Evolutionary conservation across 2,888 invertebrate genomes (phyloP), one percentile per base, ranked within the genome.

Genomic region (Cenopis cana): DNA sequence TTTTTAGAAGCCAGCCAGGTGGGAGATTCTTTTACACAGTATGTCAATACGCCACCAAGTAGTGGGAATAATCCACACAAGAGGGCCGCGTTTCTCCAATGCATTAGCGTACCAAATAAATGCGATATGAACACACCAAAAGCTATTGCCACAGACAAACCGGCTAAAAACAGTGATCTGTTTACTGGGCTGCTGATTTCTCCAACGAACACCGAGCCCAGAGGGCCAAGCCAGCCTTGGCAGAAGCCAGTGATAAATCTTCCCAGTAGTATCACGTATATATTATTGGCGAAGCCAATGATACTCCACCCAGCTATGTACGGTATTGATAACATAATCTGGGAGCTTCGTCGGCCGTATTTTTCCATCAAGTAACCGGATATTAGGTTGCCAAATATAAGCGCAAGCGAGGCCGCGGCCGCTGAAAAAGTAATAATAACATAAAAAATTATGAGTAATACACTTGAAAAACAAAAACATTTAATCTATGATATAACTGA

Each of bases 21-120:
- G 0, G 96, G 96, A 29, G 96, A 95, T 86, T 97, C 96, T 0
- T 95, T 95, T n/a, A 95, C 90, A 24, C 94, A 93, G 29, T 93
- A 88, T 18, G 95, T 85, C 17, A 95, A 88, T 0, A 95, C 76
- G 66, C 94, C 93, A 73, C 94, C 94, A 1, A 94, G 70, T 3
- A 95, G 76, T 0, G 95, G 95, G 49, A 95, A 89, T n/a, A 88
- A 67, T 20, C 93, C 93, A 78, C 94, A 94, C 0, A 95, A 82
- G 10, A 94, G 81, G 0, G 95, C 94, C 1, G 95, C 93, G 14
- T 90, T 83, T 76, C 93, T 91, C 95, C 96, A 96, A 66, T 94
- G 89, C 5, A 95, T 82, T 77, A 94, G 94, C 1, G 95, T 95
- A 0, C 96, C 96, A 54, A 96, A 89, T 1, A 94, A 82, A 84